Evolutionary conservation across 2,797 vertebrate species (phyloP), one percentile per base, ranked within the genome.

Genomic region (Chromis chromis): DNA sequence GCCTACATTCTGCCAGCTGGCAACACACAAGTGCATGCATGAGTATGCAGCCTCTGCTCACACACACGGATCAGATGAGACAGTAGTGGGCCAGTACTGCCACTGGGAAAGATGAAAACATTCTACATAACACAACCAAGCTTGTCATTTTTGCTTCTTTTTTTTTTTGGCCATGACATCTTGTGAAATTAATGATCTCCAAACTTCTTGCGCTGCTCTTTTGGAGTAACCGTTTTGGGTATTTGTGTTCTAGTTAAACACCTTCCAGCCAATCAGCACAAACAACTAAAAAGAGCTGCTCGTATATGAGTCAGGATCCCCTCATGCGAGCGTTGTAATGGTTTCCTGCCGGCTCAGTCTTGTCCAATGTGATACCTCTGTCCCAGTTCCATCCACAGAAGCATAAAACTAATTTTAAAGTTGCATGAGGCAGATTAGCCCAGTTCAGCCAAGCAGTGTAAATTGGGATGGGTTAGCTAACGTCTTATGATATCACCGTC

Each of bases 1-100:
- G 90, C 92, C 91, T 92, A 94, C 84, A 94, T 93, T 91, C 84
- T 90, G 88, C 89, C 91, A 92, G 89, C 92, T 92, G 91, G 85
- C 81, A 89, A 78, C 74, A 74, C 74, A 74, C 69, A 83, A 72
- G 65, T 74, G 81, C 76, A 89, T 79, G 82, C 80, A 85, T 82
- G 86, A 79, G 80, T 84, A 74, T 88, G 71, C 79, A 74, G 60
- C 75, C 70, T 71, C 68, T 56, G 63, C 62, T 76, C 71, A 74
- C 40, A 73, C 60, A 74, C 67, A 65, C n/a, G 61, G 80, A 91
- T 90, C 80, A 81, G 85, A 89, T 84, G 79, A 91, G 91, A 91
- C 91, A 92, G 91, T 82, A 83, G 87, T 90, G 83, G 88, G 83
- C 67, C 86, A 88, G 69, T 52, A 59, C 65, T 69, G 65, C 87